Percentiles rank a stretch among this genome's conserved stretches.
phyloP scores from a whole-genome alignment of 2,888 invertebrate species.

The Achlya flavicornis region DNA sequence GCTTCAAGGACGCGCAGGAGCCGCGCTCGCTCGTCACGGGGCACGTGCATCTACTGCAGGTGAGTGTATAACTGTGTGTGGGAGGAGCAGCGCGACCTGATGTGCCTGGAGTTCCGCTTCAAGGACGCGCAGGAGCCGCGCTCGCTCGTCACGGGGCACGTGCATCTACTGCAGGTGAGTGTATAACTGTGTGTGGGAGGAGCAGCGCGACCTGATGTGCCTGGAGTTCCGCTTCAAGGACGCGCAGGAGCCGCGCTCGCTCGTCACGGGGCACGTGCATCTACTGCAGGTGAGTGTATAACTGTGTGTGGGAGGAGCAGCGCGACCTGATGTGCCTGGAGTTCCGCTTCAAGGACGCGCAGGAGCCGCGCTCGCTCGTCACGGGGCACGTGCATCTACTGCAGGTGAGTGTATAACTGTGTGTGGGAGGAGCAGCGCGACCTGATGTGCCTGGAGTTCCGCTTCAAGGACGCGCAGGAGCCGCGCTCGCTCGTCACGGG shows the following conservation, averaged over 20 bases:
- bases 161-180: slow-evolving; percentile 86
- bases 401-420: slow-evolving; percentile 76
- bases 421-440: too few species aligned
- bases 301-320: too few species aligned
- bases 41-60: slow-evolving; percentile 88
- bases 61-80: slow-evolving; percentile 42
- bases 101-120: slow-evolving; percentile 93
- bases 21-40: slow-evolving; percentile 88
- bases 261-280: slow-evolving; percentile 88
- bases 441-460: slow-evolving; percentile 92
- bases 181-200: too few species aligned
- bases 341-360: slow-evolving; percentile 94
- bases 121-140: slow-evolving; percentile 93
- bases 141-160: slow-evolving; percentile 86
- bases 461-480: slow-evolving; percentile 94
- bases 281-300: slow-evolving; percentile 83
- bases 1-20: slow-evolving; percentile 94
- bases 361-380: slow-evolving; percentile 89
- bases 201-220: too few species aligned
- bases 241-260: slow-evolving; percentile 89
- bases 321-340: too few species aligned
- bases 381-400: slow-evolving; percentile 86
- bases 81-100: too few species aligned
- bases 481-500: slow-evolving; percentile 88
- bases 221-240: slow-evolving; percentile 95